Percentiles rank a stretch among this genome's conserved stretches.
phyloP scores from a whole-genome alignment of 2,797 vertebrate species.

The Chromis chromis region DNA sequence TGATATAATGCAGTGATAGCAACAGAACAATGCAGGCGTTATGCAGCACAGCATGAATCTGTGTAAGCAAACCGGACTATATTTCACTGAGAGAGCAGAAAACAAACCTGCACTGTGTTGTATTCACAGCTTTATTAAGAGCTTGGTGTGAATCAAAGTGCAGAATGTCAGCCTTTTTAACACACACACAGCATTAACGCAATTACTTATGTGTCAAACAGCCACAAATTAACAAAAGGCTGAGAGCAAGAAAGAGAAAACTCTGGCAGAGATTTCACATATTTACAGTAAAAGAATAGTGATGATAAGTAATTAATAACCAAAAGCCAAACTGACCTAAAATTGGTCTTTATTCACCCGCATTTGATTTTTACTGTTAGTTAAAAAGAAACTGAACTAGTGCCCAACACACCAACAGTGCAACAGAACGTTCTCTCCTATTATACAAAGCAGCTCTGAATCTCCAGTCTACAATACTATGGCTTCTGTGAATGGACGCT shows the following conservation, averaged over 20 bases:
- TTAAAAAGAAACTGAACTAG: too few species aligned
- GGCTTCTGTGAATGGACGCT: too few species aligned
- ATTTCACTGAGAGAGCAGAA: not conserved
- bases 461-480: too few species aligned
- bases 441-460: too few species aligned
- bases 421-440: too few species aligned
- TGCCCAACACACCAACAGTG: too few species aligned
- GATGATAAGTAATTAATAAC: not conserved
- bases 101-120: not conserved
- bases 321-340: not conserved
- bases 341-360: not conserved
- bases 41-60: too few species aligned
- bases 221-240: conserved; percentile 2
- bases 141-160: conserved; percentile 1
- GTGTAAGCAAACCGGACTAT: not conserved
- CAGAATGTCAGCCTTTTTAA: conserved; percentile 7
- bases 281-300: not conserved
- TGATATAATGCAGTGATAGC: not conserved
- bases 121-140: not conserved
- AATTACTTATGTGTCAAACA: conserved; percentile 9
- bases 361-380: not conserved
- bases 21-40: not conserved
- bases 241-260: not conserved
- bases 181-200: conserved; percentile 2
- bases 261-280: not conserved